These are phyloP conservation scores for Melinaea marsaeus DNA, from an alignment of 2,888 invertebrate genomes.

Conservation along the genomic window DNA sequence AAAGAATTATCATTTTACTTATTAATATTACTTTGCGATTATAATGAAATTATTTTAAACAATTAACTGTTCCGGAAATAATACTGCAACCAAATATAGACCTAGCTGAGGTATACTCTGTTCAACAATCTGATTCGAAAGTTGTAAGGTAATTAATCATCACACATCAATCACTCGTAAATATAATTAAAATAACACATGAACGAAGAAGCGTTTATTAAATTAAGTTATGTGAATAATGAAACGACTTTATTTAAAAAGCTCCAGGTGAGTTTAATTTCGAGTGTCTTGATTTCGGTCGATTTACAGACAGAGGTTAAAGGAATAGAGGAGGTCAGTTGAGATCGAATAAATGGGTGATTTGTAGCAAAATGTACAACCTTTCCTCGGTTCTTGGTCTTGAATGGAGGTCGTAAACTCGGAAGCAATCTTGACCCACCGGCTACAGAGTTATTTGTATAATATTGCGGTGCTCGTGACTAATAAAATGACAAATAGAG, in stretches of 20 bases:
- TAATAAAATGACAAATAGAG: constrained; percentile 75
- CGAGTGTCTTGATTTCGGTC: constrained; percentile 36
- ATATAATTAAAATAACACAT: too few relatives aligned
- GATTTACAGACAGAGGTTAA: constrained; percentile 47
- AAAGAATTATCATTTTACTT: too few relatives aligned
- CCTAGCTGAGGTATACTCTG: too few relatives aligned
- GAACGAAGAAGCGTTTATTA: too few relatives aligned
- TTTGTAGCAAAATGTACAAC: constrained; percentile 74
- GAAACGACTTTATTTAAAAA: constrained; percentile 42
- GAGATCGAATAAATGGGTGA: constrained; percentile 69
- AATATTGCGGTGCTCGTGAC: constrained; percentile 68
- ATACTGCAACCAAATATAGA: too few relatives aligned
- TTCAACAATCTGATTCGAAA: too few relatives aligned
- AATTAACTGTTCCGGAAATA: too few relatives aligned
- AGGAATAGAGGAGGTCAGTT: constrained; percentile 59
- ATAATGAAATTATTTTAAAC: too few relatives aligned
- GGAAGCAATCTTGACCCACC: constrained; percentile 65
- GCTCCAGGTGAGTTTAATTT: constrained; percentile 56
- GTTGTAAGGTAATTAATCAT: too few relatives aligned
- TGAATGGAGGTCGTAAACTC: constrained; percentile 67
- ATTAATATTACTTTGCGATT: too few relatives aligned
- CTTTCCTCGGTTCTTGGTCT: constrained; percentile 59
- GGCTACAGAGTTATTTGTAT: constrained; percentile 66
- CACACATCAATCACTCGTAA: too few relatives aligned
- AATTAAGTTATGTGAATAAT: too few relatives aligned